These are phyloP conservation scores for Psilopogon haemacephalus DNA, from an alignment of 2,113 vertebrate genomes.

Conservation along the genomic window DNA sequence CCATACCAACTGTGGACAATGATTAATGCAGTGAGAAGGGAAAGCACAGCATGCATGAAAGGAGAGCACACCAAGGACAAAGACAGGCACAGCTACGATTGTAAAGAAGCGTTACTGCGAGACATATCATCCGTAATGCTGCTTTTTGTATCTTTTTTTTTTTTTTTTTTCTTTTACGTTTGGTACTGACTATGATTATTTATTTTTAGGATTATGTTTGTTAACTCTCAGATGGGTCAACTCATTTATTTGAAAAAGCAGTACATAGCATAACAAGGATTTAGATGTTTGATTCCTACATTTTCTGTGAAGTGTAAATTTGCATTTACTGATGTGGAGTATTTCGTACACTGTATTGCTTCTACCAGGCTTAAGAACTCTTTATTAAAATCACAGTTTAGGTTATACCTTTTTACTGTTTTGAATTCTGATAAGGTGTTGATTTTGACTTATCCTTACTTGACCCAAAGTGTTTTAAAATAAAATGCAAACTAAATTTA, in stretches of 20 bases:
- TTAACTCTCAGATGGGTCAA: not conserved
- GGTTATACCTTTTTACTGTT: not conserved
- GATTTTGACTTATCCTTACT: not conserved
- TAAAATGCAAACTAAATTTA: not conserved
- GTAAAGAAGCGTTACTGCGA: not conserved
- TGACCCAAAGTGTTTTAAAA: not conserved
- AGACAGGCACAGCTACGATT: not conserved
- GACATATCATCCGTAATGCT: not conserved
- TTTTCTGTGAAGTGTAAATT: not conserved
- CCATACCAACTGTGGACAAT: not conserved
- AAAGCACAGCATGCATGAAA: not conserved
- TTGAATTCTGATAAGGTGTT: not conserved
- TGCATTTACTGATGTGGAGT: not conserved
- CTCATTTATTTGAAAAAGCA: not conserved
- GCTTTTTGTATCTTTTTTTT: not conserved
- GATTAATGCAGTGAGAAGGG: not conserved
- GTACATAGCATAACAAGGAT: not conserved
- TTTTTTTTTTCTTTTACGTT: not conserved
- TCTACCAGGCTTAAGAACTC: not conserved
- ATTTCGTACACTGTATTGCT: not conserved
- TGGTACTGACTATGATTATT: not conserved
- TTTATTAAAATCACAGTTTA: not conserved
- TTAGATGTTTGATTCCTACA: not conserved
- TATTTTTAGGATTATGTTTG: not conserved
- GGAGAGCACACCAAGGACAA: not conserved